Evolutionary conservation across 2,113 vertebrate genomes (phyloP).

Genomic region (Camelus bactrianus): DNA sequence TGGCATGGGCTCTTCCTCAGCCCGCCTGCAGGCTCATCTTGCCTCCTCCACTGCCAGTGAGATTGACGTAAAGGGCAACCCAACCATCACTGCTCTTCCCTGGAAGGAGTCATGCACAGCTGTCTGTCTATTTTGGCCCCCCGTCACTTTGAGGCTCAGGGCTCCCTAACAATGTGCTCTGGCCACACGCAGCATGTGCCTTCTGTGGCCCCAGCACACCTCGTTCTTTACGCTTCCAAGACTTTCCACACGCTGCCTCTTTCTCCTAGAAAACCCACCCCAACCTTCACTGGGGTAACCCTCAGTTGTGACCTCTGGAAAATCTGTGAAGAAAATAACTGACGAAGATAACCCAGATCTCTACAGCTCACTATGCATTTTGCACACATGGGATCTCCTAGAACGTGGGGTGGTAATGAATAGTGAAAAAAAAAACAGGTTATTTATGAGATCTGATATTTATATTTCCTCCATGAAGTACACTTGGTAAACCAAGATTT

Average conservation of each 20-base stretch:
- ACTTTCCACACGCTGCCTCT: background rate
- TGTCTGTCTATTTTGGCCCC: background rate
- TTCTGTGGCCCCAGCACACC: background rate
- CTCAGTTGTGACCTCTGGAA: background rate
- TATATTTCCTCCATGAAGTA: background rate
- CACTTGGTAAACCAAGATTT: background rate
- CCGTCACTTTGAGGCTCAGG: background rate
- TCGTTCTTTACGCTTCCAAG: background rate
- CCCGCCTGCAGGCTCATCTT: background rate
- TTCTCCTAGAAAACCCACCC: background rate
- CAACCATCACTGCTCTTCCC: background rate
- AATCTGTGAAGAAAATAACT: background rate
- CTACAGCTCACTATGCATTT: background rate
- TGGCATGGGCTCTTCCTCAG: background rate
- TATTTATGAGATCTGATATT: background rate
- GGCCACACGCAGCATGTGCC: accelerated
- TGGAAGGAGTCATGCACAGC: accelerated
- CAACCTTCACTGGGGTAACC: background rate
- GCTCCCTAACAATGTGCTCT: background rate
- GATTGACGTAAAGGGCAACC: background rate
- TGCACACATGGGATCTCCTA: background rate
- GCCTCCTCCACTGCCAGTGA: background rate
- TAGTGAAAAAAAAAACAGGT: background rate
- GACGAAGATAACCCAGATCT: background rate
- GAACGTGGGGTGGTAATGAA: background rate